Conservation (phyloP, 2,797 vertebrate species). For the Merluccius polli region DNA sequence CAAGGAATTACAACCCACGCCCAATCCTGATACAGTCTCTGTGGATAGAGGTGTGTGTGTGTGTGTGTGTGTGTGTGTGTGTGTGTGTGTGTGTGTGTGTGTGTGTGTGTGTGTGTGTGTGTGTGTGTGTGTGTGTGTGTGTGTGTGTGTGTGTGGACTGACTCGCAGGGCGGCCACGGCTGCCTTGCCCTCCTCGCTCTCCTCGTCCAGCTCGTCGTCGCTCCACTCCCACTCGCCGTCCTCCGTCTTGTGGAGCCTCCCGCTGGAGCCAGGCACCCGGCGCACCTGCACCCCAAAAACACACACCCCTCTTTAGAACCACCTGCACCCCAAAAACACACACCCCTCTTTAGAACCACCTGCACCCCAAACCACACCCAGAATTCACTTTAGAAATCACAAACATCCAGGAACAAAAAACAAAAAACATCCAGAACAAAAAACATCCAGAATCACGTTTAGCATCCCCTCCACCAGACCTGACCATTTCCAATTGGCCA, state of each 20-base stretch:
- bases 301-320: not conserved
- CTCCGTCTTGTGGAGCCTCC: conserved; percentile 93
- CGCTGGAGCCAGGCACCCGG: conserved; percentile 90
- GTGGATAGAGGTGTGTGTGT: not conserved
- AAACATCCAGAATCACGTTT: too few relatives aligned
- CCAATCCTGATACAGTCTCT: not conserved
- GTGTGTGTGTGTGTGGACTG: conserved; percentile 28
- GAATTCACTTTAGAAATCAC: too few relatives aligned
- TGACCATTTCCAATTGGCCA: not conserved
- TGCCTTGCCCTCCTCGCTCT: conserved; percentile 96
- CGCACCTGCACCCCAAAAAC: conserved; percentile 76
- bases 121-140: not conserved
- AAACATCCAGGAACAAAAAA: too few relatives aligned
- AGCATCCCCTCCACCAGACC: not conserved
- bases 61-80: too few relatives aligned
- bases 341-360: not conserved
- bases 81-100: too few relatives aligned
- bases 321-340: not conserved
- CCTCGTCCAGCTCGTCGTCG: conserved; percentile 95
- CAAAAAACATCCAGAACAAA: too few relatives aligned
- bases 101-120: too few relatives aligned
- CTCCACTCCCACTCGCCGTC: conserved; percentile 97
- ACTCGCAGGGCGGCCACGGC: conserved; percentile 93
- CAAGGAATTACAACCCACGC: not conserved
- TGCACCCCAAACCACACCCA: not conserved